A percentile compares a stretch with the other conserved stretches of the same genome.
phyloP scores from a whole-genome alignment of 37 sponge, comb jelly and placozoan species.

The Halisarca cf. caerulea region DNA sequence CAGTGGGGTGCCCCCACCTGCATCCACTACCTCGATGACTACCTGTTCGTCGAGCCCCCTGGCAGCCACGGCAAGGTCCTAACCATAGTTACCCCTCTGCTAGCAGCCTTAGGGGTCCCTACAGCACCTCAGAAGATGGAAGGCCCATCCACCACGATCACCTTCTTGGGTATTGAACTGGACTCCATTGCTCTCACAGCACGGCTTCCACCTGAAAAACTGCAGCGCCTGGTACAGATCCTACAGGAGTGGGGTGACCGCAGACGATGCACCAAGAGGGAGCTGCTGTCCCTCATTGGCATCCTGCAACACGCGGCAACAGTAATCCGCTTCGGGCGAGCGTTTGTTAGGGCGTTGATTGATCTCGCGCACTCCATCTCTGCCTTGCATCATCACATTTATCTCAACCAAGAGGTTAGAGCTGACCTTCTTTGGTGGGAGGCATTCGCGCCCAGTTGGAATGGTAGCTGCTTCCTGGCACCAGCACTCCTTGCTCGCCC shows the following conservation, averaged over 20 bases:
- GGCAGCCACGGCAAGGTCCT: not conserved
- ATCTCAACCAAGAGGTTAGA: conserved; percentile 35
- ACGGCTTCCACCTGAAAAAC: conserved; percentile 27
- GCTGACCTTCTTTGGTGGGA: conserved; percentile 34
- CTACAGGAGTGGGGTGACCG: not conserved
- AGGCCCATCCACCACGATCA: conserved; percentile 21
- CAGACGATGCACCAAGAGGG: conserved; percentile 22
- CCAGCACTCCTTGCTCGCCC: not conserved
- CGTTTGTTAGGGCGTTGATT: conserved; percentile 17
- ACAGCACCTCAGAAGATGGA: conserved; percentile 36
- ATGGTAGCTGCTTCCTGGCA: not conserved
- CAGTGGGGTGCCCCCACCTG: not conserved
- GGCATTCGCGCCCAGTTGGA: not conserved
- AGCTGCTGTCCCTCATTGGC: conserved; percentile 38
- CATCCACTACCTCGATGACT: conserved; percentile 47
- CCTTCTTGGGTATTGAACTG: conserved; percentile 36
- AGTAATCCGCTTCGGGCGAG: conserved; percentile 20
- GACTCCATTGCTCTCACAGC: conserved; percentile 27
- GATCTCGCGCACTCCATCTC: not conserved
- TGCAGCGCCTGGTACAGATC: not conserved
- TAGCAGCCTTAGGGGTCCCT: conserved; percentile 44
- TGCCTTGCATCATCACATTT: not conserved
- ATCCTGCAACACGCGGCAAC: conserved; percentile 31
- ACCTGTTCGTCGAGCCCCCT: conserved; percentile 15
- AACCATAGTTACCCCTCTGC: too few relatives aligned